Base-by-base conservation (phyloP, 2,888 invertebrate species). In the Xanthostigma xanthostigma region DNA sequence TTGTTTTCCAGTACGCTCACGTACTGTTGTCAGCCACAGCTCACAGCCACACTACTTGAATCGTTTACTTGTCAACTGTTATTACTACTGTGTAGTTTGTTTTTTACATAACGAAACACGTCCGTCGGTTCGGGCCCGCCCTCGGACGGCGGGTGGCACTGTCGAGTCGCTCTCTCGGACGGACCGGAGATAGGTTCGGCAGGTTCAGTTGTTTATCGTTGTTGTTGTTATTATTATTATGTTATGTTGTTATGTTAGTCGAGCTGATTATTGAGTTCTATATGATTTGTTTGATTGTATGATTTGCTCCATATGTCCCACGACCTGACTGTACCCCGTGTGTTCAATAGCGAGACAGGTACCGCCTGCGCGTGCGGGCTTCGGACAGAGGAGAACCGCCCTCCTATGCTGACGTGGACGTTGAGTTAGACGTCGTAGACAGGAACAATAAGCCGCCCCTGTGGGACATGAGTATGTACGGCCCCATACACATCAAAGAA, bases 341-440 rank as follows among this genome's bases (percentile, higher is more conserved):
- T 81, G 76, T 79, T 79, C 68, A 65, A 76, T 84, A 93, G 93
- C 87, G 91, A 77, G 92, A 91, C 80, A 88, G 86, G 80, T 93
- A 92, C 77, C 87, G 88, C 69, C 84, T 95, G 74, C 86, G 85
- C 76, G 94, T 95, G 71, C 88, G 88, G 74, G 95, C 95, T 71
- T 89, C 89, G 70, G 96, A 96, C 81, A 81, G 84, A 74, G 95
- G 95, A 70, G 81, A 76, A 69, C 87, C 88, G 70, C 85, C 88
- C 69, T 86, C 90, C 72, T 84, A 81, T 73, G 91, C 93, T 72
- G 91, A 91, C 75, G 95, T 93, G 75, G 91, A 90, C 75, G 93
- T 95, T 75, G 88, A 90, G 73, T 88, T 96, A 81, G 92, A 91
- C 79, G 92, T 96, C 75, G 94, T 94, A 76, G 92, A 90, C 83